These are phyloP conservation scores for Tetramorium alpestre DNA, from an alignment of 1,140 invertebrate genomes.

Conservation along the genomic window DNA sequence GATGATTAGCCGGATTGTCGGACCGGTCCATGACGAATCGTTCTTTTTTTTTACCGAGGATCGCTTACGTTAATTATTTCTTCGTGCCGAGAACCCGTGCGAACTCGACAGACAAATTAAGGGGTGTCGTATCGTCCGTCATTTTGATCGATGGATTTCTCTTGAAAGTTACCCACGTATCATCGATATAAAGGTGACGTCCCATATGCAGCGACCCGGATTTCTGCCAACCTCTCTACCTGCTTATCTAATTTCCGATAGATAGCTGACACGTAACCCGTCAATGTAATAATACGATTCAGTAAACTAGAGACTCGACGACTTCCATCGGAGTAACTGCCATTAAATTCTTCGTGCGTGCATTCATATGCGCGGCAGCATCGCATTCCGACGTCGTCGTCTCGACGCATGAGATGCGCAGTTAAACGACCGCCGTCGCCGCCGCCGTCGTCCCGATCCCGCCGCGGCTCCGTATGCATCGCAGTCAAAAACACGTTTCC, in stretches of 20 bases:
- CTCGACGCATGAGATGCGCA: constrained; percentile 15
- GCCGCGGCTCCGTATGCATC: constrained; percentile 16
- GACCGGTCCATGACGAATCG: background rate
- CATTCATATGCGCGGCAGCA: background rate
- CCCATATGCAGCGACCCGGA: background rate
- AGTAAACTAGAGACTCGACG: background rate
- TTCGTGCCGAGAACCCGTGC: background rate
- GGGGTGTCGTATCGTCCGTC: background rate
- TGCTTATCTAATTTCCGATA: constrained; percentile 4
- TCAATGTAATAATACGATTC: constrained; percentile 15
- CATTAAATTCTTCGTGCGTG: constrained; percentile 13
- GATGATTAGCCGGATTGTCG: background rate
- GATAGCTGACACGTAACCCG: background rate
- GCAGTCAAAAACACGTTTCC: constrained; percentile 48
- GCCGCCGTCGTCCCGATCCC: background rate
- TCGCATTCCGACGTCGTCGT: constrained; percentile 37
- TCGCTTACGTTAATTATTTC: constrained; percentile 37
- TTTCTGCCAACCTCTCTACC: background rate
- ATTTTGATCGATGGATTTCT: constrained; percentile 31
- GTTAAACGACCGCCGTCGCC: background rate
- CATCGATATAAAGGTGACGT: background rate
- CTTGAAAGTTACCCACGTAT: background rate
- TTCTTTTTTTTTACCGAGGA: background rate
- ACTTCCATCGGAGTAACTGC: background rate
- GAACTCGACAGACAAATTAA: constrained; percentile 1